Evolutionary conservation across 1,140 invertebrate species (phyloP).

Genomic region (Ericerus pela): DNA sequence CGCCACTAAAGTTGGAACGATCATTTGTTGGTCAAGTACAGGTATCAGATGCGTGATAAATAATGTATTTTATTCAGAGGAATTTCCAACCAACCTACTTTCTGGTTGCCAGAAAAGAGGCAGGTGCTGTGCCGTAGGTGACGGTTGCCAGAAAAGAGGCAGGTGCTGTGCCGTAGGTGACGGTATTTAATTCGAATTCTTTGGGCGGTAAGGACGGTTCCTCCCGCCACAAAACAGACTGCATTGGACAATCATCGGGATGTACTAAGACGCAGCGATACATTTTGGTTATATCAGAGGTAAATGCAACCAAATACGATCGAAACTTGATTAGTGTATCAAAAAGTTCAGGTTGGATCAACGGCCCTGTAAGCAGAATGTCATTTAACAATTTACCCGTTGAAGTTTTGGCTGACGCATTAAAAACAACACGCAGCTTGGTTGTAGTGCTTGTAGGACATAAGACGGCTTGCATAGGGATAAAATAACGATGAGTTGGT

Average conservation of each 20-base stretch:
- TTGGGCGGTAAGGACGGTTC: conserved; percentile 20
- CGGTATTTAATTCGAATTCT: conserved; percentile 25
- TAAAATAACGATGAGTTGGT: too few species aligned
- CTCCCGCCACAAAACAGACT: conserved; percentile 28
- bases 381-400: conserved; percentile 28
- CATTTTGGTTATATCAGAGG: conserved; percentile 31
- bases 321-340: conserved; percentile 25
- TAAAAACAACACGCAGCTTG: conserved; percentile 29
- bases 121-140: too few species aligned
- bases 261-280: conserved; percentile 27
- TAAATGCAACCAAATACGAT: conserved; percentile 24
- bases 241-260: conserved; percentile 25
- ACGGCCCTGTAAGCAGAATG: conserved; percentile 20
- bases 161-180: conserved; percentile 23
- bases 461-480: conserved; percentile 18
- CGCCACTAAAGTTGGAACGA: too few species aligned
- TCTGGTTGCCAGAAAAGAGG: conserved; percentile 13
- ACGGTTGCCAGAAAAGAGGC: too few species aligned
- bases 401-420: conserved; percentile 23
- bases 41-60: too few species aligned
- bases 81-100: too few species aligned
- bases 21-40: too few species aligned
- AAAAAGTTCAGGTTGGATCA: conserved; percentile 26
- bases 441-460: conserved; percentile 16
- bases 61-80: too few species aligned